Percentiles rank a stretch among this genome's conserved stretches.
Conservation (phyloP, 2,888 invertebrate species). For the Dynastes maya region DNA sequence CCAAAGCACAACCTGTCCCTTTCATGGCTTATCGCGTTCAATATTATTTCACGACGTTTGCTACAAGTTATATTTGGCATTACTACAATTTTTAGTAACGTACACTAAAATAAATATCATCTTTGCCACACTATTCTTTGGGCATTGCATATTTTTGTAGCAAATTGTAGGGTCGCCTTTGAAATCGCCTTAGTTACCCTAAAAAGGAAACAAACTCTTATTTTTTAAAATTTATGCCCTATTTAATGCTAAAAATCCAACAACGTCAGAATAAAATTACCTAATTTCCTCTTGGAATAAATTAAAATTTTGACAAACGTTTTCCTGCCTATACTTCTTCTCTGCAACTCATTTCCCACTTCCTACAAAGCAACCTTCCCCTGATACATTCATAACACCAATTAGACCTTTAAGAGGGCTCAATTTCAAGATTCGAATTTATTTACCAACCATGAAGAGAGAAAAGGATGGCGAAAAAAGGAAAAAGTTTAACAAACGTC, state of each 20-base stretch:
- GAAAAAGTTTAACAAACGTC: background rate
- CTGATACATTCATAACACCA: background rate
- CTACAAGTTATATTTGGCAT: too few relatives aligned
- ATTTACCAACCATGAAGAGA: slow-evolving; percentile 12
- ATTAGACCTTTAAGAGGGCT: slow-evolving; percentile 9
- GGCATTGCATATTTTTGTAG: too few relatives aligned
- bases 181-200: too few relatives aligned
- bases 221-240: background rate
- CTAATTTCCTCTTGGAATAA: slow-evolving; percentile 9
- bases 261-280: background rate
- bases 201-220: too few relatives aligned
- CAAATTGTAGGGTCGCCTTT: too few relatives aligned
- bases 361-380: too few relatives aligned
- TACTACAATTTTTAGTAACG: too few relatives aligned
- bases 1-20: too few relatives aligned
- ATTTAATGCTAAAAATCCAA: background rate
- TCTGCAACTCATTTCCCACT: background rate
- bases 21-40: too few relatives aligned
- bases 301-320: slow-evolving; percentile 30
- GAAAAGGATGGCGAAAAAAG: slow-evolving; percentile 1
- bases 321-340: slow-evolving; percentile 2
- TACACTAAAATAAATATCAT: too few relatives aligned
- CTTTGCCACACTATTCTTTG: too few relatives aligned
- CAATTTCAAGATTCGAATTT: background rate
- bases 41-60: too few relatives aligned